A percentile compares a stretch with the other conserved stretches of the same genome.
Conservation (phyloP, 2,113 vertebrate genomes). For the Cricetomys ansorgei region DNA sequence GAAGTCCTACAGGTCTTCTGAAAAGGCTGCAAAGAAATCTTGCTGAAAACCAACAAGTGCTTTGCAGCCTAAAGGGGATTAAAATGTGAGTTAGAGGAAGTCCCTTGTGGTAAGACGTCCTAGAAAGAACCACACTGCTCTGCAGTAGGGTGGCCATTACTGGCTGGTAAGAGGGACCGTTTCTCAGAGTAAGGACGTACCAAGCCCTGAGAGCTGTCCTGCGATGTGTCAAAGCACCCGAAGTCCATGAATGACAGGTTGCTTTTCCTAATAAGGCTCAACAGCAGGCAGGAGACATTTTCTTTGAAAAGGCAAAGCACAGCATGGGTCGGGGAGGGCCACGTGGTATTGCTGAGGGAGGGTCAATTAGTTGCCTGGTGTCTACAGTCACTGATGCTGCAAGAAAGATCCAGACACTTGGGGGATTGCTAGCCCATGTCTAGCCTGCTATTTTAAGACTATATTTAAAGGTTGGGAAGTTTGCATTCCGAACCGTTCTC, state of each 20-base stretch:
- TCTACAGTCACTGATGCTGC: neutral
- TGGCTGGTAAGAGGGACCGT: constrained; percentile 42
- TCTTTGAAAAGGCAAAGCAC: neutral
- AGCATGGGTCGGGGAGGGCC: neutral
- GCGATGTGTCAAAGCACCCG: constrained; percentile 10
- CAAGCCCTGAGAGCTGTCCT: neutral
- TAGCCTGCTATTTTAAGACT: neutral
- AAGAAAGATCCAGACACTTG: neutral
- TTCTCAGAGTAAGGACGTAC: constrained; percentile 51
- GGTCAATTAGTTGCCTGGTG: neutral
- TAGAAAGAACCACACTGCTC: neutral
- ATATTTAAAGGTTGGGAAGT: neutral
- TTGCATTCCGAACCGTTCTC: neutral
- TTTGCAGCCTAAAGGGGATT: neutral
- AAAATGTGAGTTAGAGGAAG: neutral
- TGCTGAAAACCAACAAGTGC: neutral
- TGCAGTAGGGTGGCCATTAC: constrained; percentile 16
- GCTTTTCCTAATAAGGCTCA: neutral
- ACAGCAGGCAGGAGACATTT: neutral
- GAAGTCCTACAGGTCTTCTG: neutral
- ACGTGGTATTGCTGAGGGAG: neutral
- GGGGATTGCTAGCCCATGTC: neutral
- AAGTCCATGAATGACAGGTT: neutral
- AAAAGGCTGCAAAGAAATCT: neutral
- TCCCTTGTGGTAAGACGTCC: neutral